Percentiles rank a stretch among this genome's conserved stretches.
These are phyloP conservation scores for Varanus komodoensis DNA, from an alignment of 2,113 vertebrate genomes.

Conservation along the genomic window DNA sequence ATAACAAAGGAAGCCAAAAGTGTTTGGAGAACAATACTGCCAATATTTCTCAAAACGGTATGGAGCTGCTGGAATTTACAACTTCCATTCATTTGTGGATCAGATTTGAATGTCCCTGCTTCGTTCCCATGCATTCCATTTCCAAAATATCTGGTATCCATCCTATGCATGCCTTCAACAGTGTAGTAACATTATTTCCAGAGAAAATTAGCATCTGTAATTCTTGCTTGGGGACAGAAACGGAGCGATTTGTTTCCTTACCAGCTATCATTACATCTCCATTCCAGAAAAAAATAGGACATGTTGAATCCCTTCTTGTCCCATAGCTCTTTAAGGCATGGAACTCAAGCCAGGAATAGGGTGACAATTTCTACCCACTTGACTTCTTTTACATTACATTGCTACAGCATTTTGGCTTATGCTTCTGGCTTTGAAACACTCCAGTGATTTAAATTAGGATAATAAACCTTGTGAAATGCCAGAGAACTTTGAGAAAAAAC, in stretches of 20 bases:
- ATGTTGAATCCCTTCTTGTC: neutral
- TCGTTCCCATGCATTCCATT: neutral
- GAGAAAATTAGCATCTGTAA: neutral
- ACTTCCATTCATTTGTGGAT: neutral
- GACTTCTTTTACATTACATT: neutral
- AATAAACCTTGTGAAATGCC: conserved; percentile 2
- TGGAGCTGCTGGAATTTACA: neutral
- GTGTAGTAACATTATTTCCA: neutral
- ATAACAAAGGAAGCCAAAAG: neutral
- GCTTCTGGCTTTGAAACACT: conserved; percentile 7
- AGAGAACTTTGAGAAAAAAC: neutral
- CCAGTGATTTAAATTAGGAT: conserved; percentile 19
- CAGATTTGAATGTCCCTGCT: neutral
- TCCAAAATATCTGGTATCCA: neutral
- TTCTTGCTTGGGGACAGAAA: neutral
- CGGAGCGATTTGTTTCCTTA: neutral
- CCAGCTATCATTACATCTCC: neutral
- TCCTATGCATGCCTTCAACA: neutral
- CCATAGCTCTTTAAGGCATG: neutral
- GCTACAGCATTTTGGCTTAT: neutral
- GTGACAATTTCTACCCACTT: neutral
- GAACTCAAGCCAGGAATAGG: too few relatives aligned
- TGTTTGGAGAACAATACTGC: neutral
- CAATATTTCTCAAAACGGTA: neutral
- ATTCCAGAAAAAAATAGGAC: neutral